These are phyloP conservation scores for Polyploca ridens DNA, from an alignment of 2,888 invertebrate genomes.

Conservation along the genomic window DNA sequence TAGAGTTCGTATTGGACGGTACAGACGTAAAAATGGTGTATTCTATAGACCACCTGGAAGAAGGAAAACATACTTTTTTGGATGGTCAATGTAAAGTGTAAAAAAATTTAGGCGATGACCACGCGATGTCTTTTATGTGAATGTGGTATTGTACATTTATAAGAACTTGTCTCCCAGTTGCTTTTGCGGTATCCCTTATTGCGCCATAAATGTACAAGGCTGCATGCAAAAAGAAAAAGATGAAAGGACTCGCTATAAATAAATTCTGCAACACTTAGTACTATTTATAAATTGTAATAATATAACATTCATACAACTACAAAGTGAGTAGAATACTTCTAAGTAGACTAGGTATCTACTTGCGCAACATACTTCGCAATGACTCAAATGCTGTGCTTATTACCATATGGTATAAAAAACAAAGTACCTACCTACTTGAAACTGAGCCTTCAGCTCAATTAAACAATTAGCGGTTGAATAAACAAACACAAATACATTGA, in stretches of 20 bases:
- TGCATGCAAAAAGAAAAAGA: background rate
- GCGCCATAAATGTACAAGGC: no score
- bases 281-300: background rate
- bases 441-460: conserved; percentile 25
- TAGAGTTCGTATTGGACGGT: no score
- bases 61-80: no score
- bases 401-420: conserved; percentile 15
- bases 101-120: no score
- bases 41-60: no score
- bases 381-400: background rate
- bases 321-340: background rate
- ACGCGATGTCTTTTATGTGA: no score
- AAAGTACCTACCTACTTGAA: conserved; percentile 21
- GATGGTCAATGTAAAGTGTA: no score
- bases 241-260: background rate
- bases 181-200: background rate
- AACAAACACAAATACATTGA: conserved; percentile 25
- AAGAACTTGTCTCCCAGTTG: background rate
- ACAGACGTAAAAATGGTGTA: no score
- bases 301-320: background rate
- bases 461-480: conserved; percentile 25
- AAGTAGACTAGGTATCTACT: background rate
- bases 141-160: no score
- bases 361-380: conserved; percentile 14
- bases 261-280: background rate